A percentile compares a stretch with the other conserved stretches of the same genome.
phyloP scores from a whole-genome alignment of 2,113 vertebrate species.

The Onychostruthus taczanowskii region DNA sequence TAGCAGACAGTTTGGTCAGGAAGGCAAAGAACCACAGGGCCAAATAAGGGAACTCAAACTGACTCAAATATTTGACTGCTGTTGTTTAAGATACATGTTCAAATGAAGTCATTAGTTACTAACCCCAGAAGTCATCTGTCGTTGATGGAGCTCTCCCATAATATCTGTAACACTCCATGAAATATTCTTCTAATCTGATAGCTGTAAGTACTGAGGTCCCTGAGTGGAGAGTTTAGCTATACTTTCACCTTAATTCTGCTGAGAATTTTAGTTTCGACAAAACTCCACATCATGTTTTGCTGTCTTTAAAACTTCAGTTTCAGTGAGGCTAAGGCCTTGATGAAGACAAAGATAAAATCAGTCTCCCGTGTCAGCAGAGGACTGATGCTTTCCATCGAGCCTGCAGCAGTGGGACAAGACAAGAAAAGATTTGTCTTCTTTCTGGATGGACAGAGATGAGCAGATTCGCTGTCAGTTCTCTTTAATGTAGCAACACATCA shows the following conservation, averaged over 20 bases:
- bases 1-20: neutral
- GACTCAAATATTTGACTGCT: neutral
- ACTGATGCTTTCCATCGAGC: neutral
- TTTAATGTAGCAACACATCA: neutral
- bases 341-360: neutral
- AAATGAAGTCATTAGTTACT: slow-evolving; percentile 1
- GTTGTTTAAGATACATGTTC: neutral
- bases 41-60: slow-evolving; percentile 19
- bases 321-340: neutral
- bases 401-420: neutral
- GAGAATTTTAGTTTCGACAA: neutral
- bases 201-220: neutral
- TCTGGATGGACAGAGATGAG: neutral
- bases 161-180: neutral
- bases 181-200: neutral
- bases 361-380: neutral
- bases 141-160: neutral
- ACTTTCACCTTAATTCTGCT: neutral
- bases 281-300: neutral
- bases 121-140: neutral
- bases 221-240: neutral
- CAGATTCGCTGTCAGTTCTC: neutral
- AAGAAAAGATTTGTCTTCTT: neutral
- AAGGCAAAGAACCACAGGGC: neutral
- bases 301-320: neutral